Conservation (phyloP, 2,797 vertebrate genomes). For the Halcyon chelicuti region DNA sequence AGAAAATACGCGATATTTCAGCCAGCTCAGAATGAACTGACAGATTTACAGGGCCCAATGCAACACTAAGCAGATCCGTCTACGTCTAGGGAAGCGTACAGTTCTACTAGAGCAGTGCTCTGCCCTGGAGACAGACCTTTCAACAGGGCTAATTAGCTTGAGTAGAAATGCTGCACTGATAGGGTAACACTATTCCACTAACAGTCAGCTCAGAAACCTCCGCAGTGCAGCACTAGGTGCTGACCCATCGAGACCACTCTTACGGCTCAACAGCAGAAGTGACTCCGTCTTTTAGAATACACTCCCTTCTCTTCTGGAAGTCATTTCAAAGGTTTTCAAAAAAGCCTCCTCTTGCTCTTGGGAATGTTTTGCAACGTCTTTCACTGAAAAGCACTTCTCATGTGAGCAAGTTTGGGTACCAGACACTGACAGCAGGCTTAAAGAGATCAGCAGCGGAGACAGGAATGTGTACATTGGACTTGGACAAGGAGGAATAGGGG, state of each 20-base stretch:
- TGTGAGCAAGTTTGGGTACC: not conserved
- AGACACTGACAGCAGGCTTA: not conserved
- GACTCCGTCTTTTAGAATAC: not conserved
- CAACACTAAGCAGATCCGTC: not conserved
- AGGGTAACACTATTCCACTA: not conserved
- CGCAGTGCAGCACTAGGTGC: not conserved
- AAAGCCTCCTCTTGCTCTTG: not conserved
- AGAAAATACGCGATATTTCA: not conserved
- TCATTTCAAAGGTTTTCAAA: not conserved
- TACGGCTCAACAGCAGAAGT: not conserved
- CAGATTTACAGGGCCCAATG: not conserved
- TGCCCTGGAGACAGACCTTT: not conserved
- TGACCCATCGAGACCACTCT: accelerated
- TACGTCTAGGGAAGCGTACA: not conserved
- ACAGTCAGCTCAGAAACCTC: not conserved
- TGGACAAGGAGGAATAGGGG: not conserved
- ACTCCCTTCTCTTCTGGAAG: not conserved
- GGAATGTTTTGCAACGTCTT: not conserved
- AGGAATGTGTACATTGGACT: not conserved
- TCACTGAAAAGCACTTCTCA: not conserved
- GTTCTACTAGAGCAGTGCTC: not conserved
- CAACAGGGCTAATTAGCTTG: not conserved
- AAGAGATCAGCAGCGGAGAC: not conserved
- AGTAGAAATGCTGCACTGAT: not conserved
- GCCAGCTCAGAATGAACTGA: not conserved